Evolutionary conservation across 2,888 invertebrate species (phyloP).

Genomic region (Abrostola triplasia): DNA sequence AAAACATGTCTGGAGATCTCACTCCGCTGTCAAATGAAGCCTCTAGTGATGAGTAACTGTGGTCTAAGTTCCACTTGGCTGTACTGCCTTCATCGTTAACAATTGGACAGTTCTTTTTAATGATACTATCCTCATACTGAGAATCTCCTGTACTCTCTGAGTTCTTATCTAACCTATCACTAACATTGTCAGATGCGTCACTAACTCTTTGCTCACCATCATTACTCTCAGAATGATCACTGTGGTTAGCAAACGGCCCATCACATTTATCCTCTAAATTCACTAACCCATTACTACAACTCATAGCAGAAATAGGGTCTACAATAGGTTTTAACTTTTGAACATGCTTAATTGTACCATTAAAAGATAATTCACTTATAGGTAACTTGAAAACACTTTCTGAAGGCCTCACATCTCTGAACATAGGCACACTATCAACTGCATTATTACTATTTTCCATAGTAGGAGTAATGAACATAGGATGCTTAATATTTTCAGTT

Average conservation of each 20-base stretch:
- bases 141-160: slow-evolving; percentile 76
- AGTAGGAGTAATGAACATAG: slow-evolving; percentile 82
- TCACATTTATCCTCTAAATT: slow-evolving; percentile 63
- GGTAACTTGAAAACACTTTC: slow-evolving; percentile 83
- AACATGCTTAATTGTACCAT: slow-evolving; percentile 84
- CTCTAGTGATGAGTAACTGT: slow-evolving; percentile 81
- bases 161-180: slow-evolving; percentile 65
- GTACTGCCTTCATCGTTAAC: slow-evolving; percentile 66
- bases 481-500: slow-evolving; percentile 70
- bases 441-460: slow-evolving; percentile 88
- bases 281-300: slow-evolving; percentile 65
- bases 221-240: slow-evolving; percentile 54
- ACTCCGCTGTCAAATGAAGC: slow-evolving; percentile 85
- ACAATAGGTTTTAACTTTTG: slow-evolving; percentile 83
- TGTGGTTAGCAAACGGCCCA: slow-evolving; percentile 48
- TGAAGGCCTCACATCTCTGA: slow-evolving; percentile 72
- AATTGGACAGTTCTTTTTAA: slow-evolving; percentile 59
- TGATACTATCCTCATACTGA: slow-evolving; percentile 71
- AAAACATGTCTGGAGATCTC: slow-evolving; percentile 91
- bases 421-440: slow-evolving; percentile 82
- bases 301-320: slow-evolving; percentile 79
- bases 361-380: slow-evolving; percentile 82
- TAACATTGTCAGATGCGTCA: slow-evolving; percentile 64
- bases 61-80: slow-evolving; percentile 79
- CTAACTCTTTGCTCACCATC: slow-evolving; percentile 58